Base-by-base conservation (phyloP, 2,888 invertebrate genomes). In the Oscheius sp. region DNA sequence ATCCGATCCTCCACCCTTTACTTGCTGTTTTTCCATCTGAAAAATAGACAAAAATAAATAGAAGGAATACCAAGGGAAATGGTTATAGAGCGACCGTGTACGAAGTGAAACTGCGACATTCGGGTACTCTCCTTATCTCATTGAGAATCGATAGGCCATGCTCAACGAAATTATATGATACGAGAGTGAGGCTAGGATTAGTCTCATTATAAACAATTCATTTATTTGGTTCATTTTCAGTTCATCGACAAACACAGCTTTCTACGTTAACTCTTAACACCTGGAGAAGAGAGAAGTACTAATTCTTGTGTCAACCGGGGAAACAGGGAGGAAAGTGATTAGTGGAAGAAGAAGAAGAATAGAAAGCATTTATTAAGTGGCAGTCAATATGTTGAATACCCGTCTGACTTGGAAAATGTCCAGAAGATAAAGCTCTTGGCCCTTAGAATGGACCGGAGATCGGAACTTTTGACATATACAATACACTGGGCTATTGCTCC, bases 51-150 rank as follows among this genome's bases (percentile, higher is more conserved):
- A 30, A 28, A 17, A 62, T 22, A 44, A 14, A 28, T 6, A 5
- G 9, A 30, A 47, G 33, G 2, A 9, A 1, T 32, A 62, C 62
- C 62, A 30, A 17, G 33, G 24, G 47, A 36, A 22, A 62, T 32
- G 47, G 20, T 36, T 12, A 62, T 30, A 17, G 47, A 47, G 32
- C 62, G 62, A 30, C 62, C 62, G 26, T 62, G 62, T 17, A 49
- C 49, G 47, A 24, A 9, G 33, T 62, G 62, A 20, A 62, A 62
- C 62, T 62, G 62, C 32, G 62, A 62, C 62, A 62, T 62, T 22
- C 20, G 9, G 22, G n/a, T n/a, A 56, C 33, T 17, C 41, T 57
- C 41, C 59, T 59, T 59, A 64, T 49, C n/a, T n/a, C 51, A 64
- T 33, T 44, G 44, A 59, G 30, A 45, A 44, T 44, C 41, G 44